Evolutionary conservation across 1,140 invertebrate species (phyloP), one percentile per base, ranked within the genome.

Genomic region (Drosophila orosa): DNA sequence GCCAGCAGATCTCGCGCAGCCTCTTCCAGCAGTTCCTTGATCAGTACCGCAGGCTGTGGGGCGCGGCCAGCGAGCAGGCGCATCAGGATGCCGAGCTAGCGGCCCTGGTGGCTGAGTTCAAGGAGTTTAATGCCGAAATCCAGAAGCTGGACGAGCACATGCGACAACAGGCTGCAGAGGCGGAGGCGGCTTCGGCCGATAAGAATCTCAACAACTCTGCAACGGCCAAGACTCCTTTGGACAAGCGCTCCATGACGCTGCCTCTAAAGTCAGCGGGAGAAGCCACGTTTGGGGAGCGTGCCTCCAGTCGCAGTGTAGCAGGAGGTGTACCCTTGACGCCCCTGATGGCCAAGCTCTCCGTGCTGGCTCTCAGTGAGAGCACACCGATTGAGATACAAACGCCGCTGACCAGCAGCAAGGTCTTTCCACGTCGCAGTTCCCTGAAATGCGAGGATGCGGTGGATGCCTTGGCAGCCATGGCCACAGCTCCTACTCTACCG

Each of bases 261-360:
- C 95, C 96, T 2, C 87, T 96, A 13, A 96, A 96, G 83, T 94
- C 95, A 0, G 85, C 96, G 8, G 94, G 93, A 4, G 90, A 92
- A 3, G n/a, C 47, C 0, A 44, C 42, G 1, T 54, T 56, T 3
- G 59, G 73, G 2, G 68, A 78, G 24, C 83, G 83, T 10, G 17
- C 27, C n/a, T 17, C 54, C 10, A 29, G 57, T 13, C 62, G 71
- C 25, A 74, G 56, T 93, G 80, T 92, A 92, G 79, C 93, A 79
- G 60, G 67, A 10, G 95, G 92, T 4, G 93, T 96, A 0, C 95
- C 95, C 40, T 78, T 96, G n/a, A 97, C 96, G 0, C 96, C 96
- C 0, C 86, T 97, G 7, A 96, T 97, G 95, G 95, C 96, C 5
- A 97, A 96, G 90, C 91, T 97, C 13, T 96, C 95, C 78, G 93